A percentile compares a stretch with the other conserved stretches of the same genome.
phyloP scores from a whole-genome alignment of 2,888 invertebrate genomes.

The Ormyrus rosae region DNA sequence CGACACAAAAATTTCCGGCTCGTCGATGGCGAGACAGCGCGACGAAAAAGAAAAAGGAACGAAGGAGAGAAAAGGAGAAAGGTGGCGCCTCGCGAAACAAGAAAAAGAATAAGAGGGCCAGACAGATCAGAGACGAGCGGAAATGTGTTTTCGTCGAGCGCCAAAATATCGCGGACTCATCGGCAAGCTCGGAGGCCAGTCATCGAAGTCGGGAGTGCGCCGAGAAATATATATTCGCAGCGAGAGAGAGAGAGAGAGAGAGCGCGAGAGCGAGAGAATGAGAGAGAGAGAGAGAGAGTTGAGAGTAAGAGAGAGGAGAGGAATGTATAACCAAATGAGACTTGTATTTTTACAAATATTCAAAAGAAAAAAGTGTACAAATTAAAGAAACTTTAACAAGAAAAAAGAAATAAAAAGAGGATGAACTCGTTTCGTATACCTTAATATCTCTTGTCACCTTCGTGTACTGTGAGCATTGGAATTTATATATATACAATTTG shows the following conservation, averaged over 20 bases:
- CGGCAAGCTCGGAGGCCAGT: constrained; percentile 72
- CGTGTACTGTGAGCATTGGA: constrained; percentile 45
- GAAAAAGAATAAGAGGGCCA: constrained; percentile 61
- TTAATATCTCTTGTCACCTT: constrained; percentile 54
- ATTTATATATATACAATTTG: constrained; percentile 44
- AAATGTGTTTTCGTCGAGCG: constrained; percentile 70
- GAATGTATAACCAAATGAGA: constrained; percentile 57
- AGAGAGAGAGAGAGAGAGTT: constrained; percentile 37
- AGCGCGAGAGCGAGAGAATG: constrained; percentile 35
- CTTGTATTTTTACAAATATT: constrained; percentile 58
- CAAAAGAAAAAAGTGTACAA: constrained; percentile 57
- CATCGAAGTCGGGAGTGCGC: constrained; percentile 53
- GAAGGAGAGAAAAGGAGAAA: constrained; percentile 18
- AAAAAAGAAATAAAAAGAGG: constrained; percentile 45
- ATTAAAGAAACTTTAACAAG: constrained; percentile 54
- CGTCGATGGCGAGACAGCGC: constrained; percentile 41
- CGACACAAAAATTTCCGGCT: constrained; percentile 66
- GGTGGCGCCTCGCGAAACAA: constrained; percentile 48
- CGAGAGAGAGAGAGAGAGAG: constrained; percentile 28
- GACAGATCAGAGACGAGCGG: constrained; percentile 40
- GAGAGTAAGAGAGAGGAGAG: constrained; percentile 22
- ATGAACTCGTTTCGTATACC: constrained; percentile 53
- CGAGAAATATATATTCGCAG: constrained; percentile 44
- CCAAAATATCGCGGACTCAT: constrained; percentile 77
- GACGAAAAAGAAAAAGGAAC: constrained; percentile 7